These are phyloP conservation scores for Microctenopoma stevenorrisi DNA, from an alignment of 2,797 vertebrate genomes.

Conservation along the genomic window DNA sequence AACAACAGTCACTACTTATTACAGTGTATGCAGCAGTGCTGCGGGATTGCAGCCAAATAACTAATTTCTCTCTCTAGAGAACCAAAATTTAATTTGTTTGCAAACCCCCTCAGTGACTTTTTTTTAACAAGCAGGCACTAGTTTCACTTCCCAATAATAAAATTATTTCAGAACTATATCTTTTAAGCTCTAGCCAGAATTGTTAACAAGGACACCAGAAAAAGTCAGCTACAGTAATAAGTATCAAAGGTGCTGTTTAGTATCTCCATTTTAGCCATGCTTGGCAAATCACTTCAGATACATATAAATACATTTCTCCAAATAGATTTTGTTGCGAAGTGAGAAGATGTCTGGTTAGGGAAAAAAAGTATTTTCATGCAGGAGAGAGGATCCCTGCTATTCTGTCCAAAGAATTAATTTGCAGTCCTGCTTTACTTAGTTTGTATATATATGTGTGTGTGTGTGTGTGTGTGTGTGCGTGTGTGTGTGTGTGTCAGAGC, in stretches of 20 bases:
- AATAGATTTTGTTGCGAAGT: conserved; percentile 36
- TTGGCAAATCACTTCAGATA: conserved; percentile 21
- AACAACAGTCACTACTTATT: no score
- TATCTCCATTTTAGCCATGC: conserved; percentile 26
- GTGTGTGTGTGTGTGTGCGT: conserved; percentile 24
- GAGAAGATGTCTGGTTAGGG: conserved; percentile 28
- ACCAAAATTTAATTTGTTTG: conserved; percentile 39
- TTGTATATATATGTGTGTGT: neutral
- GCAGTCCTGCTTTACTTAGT: conserved; percentile 34
- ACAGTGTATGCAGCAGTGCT: neutral
- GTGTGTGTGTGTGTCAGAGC: conserved; percentile 13
- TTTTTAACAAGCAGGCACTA: conserved; percentile 15
- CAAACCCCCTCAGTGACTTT: conserved; percentile 31
- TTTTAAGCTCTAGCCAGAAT: conserved; percentile 38
- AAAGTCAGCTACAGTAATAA: conserved; percentile 31
- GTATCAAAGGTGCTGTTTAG: conserved; percentile 38
- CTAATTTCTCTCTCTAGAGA: conserved; percentile 2
- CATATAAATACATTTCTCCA: conserved; percentile 49
- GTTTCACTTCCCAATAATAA: conserved; percentile 24
- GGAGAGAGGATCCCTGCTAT: conserved; percentile 36
- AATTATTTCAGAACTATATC: conserved; percentile 33
- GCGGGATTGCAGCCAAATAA: neutral
- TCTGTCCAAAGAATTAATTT: conserved; percentile 51
- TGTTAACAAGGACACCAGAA: conserved; percentile 32
- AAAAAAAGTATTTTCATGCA: conserved; percentile 35